phyloP scores from a whole-genome alignment of 92 coral and sea anemone species.

The Scolanthus callimorphus region DNA sequence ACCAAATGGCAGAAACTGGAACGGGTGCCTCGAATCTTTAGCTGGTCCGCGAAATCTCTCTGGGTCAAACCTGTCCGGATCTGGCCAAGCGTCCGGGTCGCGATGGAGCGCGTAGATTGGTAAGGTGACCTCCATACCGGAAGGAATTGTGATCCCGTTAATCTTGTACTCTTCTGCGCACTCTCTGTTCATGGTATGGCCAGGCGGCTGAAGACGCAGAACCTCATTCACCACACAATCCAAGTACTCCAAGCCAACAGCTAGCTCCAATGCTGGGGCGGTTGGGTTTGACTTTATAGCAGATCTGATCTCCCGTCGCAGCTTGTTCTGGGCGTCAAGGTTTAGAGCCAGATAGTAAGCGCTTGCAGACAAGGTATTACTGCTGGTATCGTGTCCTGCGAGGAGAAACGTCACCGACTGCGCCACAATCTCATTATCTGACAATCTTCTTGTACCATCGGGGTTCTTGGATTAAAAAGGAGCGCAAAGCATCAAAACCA shows the following conservation, averaged over 20 bases:
- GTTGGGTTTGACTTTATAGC: conserved; percentile 25
- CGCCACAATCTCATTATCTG: conserved; percentile 66
- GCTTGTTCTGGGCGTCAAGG: conserved; percentile 59
- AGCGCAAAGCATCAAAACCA: too few relatives aligned
- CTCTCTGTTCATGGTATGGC: conserved; percentile 54
- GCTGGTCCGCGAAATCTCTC: conserved; percentile 60
- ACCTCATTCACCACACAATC: conserved; percentile 65
- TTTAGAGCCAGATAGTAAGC: conserved; percentile 55
- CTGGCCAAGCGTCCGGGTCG: conserved; percentile 76
- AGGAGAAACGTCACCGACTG: conserved; percentile 63
- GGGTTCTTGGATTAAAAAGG: too few relatives aligned
- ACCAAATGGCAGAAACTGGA: conserved; percentile 56
- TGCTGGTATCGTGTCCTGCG: conserved; percentile 76
- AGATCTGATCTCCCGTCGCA: conserved; percentile 44
- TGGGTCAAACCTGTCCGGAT: conserved; percentile 66
- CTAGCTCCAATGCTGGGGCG: conserved; percentile 35
- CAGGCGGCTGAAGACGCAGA: conserved; percentile 63
- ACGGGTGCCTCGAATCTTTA: conserved; percentile 58
- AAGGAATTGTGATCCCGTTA: conserved; percentile 66
- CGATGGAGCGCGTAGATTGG: conserved; percentile 66
- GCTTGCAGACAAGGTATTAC: conserved; percentile 39
- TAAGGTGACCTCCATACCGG: conserved; percentile 53
- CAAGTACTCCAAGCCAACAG: conserved; percentile 64
- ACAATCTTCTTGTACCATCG: conserved; percentile 34
- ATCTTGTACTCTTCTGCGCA: conserved; percentile 71